A percentile compares a stretch with the other conserved stretches of the same genome.
Evolutionary conservation across 2,113 vertebrate genomes (phyloP).

Genomic region (Sinosuthora webbiana): DNA sequence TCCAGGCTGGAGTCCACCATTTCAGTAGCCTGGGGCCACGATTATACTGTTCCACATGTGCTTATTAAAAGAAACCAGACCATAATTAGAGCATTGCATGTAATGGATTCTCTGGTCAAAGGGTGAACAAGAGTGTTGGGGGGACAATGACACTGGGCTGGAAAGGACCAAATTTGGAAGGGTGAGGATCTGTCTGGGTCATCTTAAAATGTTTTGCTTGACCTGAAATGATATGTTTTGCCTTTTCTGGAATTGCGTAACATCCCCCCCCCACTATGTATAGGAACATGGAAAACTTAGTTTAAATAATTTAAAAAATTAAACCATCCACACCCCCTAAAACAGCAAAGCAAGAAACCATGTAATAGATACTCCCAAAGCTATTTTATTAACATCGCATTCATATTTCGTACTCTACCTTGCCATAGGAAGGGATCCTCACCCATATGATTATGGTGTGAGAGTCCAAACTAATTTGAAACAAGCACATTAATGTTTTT

Average conservation of each 20-base stretch:
- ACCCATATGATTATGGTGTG: background rate
- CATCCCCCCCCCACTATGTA: background rate
- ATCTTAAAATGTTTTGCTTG: background rate
- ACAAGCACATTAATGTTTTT: background rate
- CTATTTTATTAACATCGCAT: background rate
- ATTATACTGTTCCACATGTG: constrained; percentile 9
- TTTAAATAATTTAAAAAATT: background rate
- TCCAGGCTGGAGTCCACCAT: background rate
- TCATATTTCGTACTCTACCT: background rate
- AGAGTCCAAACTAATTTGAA: background rate
- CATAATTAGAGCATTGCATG: background rate
- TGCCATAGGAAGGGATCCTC: background rate
- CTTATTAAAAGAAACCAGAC: constrained; percentile 39
- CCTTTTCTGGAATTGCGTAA: background rate
- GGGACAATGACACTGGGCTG: background rate
- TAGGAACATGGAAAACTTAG: background rate
- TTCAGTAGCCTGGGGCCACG: background rate
- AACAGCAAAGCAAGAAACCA: background rate
- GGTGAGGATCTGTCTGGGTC: background rate
- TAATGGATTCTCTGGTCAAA: constrained; percentile 18
- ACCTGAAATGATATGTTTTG: background rate
- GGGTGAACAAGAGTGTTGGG: background rate
- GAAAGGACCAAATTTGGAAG: background rate
- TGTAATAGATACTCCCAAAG: background rate
- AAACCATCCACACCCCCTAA: background rate